A percentile compares a stretch with the other conserved stretches of the same genome.
Conservation (phyloP, 2,113 vertebrate species). For the Phalacrocorax brasilianus region DNA sequence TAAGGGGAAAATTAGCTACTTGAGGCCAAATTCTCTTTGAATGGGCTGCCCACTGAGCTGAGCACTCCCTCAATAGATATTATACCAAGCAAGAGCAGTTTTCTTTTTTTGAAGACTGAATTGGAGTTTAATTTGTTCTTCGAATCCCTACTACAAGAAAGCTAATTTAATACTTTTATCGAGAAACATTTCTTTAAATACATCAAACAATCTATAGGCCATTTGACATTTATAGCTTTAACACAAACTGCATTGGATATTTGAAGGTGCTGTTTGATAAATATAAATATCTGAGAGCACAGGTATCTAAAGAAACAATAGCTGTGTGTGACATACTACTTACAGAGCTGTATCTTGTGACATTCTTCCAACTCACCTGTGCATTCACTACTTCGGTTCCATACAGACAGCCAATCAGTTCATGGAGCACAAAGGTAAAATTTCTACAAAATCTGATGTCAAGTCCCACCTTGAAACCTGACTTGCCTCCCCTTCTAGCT, state of each 20-base stretch:
- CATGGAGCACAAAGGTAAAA: background rate
- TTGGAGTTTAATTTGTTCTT: constrained; percentile 26
- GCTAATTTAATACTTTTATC: background rate
- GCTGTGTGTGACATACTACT: background rate
- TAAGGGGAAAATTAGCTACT: background rate
- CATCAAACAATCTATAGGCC: background rate
- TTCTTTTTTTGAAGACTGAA: background rate
- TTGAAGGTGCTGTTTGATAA: background rate
- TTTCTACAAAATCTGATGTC: background rate
- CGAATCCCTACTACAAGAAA: background rate
- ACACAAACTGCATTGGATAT: background rate
- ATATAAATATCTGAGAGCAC: background rate
- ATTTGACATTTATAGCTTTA: background rate
- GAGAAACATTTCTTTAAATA: background rate
- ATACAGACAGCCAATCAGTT: background rate
- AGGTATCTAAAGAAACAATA: background rate
- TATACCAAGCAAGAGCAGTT: background rate
- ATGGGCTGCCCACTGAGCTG: background rate
- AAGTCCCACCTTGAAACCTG: background rate
- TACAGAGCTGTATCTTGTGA: background rate
- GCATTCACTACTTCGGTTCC: background rate
- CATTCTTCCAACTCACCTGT: background rate
- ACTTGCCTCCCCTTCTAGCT: background rate
- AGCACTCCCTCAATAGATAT: background rate
- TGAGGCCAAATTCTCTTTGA: background rate